Percentiles rank a stretch among this genome's conserved stretches.
Evolutionary conservation across 2,888 invertebrate species (phyloP).

Genomic region (Fissipunctia ypsillon): DNA sequence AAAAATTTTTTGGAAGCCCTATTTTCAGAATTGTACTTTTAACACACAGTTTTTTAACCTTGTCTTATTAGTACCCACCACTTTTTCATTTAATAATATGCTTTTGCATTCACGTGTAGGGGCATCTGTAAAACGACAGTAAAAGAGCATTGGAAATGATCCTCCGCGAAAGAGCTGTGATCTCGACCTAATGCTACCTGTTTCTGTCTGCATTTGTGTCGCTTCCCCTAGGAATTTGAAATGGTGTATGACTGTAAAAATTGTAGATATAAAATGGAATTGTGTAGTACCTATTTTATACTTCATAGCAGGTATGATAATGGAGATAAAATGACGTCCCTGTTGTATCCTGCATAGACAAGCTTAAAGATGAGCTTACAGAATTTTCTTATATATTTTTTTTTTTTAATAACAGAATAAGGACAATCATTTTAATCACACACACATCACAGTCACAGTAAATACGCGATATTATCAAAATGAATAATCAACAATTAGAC

Average conservation of each 20-base stretch:
- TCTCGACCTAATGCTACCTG: slow-evolving; percentile 40
- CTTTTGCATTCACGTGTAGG: slow-evolving; percentile 72
- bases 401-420: not conserved
- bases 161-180: slow-evolving; percentile 55
- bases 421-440: not conserved
- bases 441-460: not conserved
- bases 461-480: not conserved
- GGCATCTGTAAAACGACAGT: slow-evolving; percentile 73
- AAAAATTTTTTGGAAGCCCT: too few species aligned
- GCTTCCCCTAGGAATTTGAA: slow-evolving; percentile 21
- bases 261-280: not conserved
- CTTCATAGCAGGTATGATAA: not conserved
- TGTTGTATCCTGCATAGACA: not conserved
- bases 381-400: not conserved
- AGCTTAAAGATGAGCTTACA: not conserved
- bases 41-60: not conserved
- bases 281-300: not conserved
- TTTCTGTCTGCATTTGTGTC: slow-evolving; percentile 32
- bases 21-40: too few species aligned
- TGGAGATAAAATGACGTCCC: not conserved
- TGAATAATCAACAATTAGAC: not conserved
- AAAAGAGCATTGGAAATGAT: slow-evolving; percentile 69
- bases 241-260: slow-evolving; percentile 14
- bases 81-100: slow-evolving; percentile 53
- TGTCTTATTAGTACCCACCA: slow-evolving; percentile 26